Evolutionary conservation across 2,888 invertebrate species (phyloP).

Genomic region (Nomada flava): DNA sequence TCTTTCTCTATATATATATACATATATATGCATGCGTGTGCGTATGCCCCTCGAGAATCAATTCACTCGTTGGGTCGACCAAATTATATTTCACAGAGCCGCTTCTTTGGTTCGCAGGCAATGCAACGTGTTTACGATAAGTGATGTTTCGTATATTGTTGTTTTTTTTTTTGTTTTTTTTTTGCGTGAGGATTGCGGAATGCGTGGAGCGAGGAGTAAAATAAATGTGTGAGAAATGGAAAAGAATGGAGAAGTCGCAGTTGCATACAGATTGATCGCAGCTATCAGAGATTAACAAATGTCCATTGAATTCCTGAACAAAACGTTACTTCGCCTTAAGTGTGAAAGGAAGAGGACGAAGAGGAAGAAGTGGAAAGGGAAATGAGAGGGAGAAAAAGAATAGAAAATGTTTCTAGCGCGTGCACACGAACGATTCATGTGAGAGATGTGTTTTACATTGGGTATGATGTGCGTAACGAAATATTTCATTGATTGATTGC

Average conservation of each 20-base stretch:
- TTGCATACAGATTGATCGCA: slow-evolving; percentile 71
- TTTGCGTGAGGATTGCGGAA: slow-evolving; percentile 37
- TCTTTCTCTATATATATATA: background rate
- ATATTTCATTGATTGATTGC: slow-evolving; percentile 74
- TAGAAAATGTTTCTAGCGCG: slow-evolving; percentile 61
- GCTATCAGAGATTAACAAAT: slow-evolving; percentile 66
- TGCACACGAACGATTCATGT: slow-evolving; percentile 68
- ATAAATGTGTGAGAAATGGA: background rate
- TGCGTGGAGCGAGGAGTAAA: slow-evolving; percentile 32
- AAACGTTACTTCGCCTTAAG: slow-evolving; percentile 67
- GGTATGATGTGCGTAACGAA: slow-evolving; percentile 72
- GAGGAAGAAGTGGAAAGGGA: slow-evolving; percentile 23
- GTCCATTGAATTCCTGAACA: slow-evolving; percentile 14
- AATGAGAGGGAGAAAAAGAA: background rate
- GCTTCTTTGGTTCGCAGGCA: slow-evolving; percentile 13
- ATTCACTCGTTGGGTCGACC: background rate
- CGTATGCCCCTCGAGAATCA: background rate
- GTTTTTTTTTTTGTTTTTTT: background rate
- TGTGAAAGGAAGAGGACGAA: background rate
- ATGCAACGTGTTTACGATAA: slow-evolving; percentile 35
- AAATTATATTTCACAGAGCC: background rate
- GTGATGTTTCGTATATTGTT: slow-evolving; percentile 4
- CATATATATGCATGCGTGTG: background rate
- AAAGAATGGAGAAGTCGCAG: slow-evolving; percentile 38
- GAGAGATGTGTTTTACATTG: slow-evolving; percentile 72